phyloP scores from a whole-genome alignment of 2,113 vertebrate species.

The Potamarius usumacintae region DNA sequence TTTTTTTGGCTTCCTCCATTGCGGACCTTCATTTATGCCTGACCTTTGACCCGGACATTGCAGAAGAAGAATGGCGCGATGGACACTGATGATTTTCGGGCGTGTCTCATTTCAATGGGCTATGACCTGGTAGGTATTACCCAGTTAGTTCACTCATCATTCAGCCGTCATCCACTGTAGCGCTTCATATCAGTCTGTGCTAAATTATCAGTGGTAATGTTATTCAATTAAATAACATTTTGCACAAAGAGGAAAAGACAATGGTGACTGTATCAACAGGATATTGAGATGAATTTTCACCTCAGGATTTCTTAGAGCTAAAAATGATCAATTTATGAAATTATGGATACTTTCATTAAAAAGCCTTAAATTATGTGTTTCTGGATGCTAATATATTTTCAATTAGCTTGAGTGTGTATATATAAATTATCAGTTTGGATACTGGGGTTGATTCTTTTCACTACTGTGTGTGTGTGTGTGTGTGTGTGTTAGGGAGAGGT shows the following conservation, averaged over 20 bases:
- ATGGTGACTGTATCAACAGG: background rate
- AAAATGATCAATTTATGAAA: background rate
- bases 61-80: conserved; percentile 98
- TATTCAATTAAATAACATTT: background rate
- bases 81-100: conserved; percentile 96
- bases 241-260: background rate
- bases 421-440: background rate
- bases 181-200: background rate
- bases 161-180: background rate
- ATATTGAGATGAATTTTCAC: background rate
- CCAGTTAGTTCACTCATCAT: background rate
- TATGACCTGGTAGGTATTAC: conserved; percentile 89
- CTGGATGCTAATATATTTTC: background rate
- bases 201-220: background rate
- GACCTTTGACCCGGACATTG: conserved; percentile 50
- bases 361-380: background rate
- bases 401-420: background rate
- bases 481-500: conserved; percentile 79
- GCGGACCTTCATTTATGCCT: background rate
- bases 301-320: background rate
- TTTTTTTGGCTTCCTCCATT: background rate
- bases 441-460: background rate
- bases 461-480: background rate
- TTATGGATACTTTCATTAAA: background rate
- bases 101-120: conserved; percentile 99